A percentile compares a stretch with the other conserved stretches of the same genome.
These are phyloP conservation scores for Scaptomyza caliginosa DNA, from an alignment of 2,888 invertebrate genomes.

Conservation along the genomic window DNA sequence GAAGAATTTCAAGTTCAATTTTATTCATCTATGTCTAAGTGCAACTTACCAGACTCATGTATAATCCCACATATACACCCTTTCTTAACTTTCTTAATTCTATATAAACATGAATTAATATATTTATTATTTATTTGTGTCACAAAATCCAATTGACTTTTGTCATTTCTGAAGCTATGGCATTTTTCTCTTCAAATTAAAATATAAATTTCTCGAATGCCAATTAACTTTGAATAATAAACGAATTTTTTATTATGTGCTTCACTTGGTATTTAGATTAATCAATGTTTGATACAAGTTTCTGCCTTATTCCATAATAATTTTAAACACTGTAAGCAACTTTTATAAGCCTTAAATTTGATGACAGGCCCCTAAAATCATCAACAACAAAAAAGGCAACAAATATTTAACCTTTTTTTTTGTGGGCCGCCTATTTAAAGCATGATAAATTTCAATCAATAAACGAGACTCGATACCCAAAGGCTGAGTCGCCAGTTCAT, in stretches of 20 bases:
- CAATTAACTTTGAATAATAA: conserved; percentile 6
- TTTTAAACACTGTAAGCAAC: conserved; percentile 13
- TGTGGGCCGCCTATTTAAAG: conserved; percentile 39
- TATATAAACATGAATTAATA: conserved; percentile 10
- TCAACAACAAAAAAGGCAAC: background rate
- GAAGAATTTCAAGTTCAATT: too few relatives aligned
- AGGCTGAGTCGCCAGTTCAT: conserved; percentile 29
- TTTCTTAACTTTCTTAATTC: too few relatives aligned
- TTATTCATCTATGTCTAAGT: too few relatives aligned
- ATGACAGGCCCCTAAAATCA: conserved; percentile 11
- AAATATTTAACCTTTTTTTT: background rate
- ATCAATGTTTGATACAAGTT: conserved; percentile 13
- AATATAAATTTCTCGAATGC: background rate
- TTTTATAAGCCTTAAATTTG: background rate
- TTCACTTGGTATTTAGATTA: background rate
- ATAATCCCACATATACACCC: too few relatives aligned
- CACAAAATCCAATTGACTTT: background rate
- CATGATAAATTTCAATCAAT: conserved; percentile 47
- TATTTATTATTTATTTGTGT: conserved; percentile 7
- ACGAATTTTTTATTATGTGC: background rate
- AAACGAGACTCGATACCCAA: conserved; percentile 13
- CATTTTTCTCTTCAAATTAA: too few relatives aligned
- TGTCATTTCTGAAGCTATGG: background rate
- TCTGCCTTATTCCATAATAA: conserved; percentile 5
- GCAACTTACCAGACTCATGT: too few relatives aligned